Conservation (phyloP, 2,113 vertebrate species). For the Tor tambroides region DNA sequence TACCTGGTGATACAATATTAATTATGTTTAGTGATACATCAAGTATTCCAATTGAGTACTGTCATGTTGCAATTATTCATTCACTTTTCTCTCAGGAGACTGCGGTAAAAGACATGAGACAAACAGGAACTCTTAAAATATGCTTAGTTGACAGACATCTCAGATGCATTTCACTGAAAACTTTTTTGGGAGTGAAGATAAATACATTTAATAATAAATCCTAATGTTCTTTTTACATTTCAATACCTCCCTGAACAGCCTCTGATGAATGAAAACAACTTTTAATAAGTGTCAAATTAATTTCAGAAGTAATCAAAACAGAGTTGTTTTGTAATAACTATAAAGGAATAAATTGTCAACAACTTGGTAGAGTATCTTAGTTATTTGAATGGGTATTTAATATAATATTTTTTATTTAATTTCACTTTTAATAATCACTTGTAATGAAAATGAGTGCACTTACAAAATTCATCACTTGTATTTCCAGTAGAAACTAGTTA, state of each 20-base stretch:
- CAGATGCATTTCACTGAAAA: background rate
- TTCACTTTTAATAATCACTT: background rate
- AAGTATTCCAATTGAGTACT: background rate
- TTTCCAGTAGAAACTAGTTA: no score
- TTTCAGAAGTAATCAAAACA: background rate
- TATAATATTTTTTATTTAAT: background rate
- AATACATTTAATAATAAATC: background rate
- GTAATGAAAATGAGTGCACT: background rate
- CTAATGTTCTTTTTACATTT: background rate
- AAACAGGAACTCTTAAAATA: background rate
- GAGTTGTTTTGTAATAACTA: no score
- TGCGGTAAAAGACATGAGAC: background rate
- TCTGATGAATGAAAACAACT: background rate
- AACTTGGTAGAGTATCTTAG: background rate
- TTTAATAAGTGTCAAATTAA: background rate
- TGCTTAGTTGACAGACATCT: background rate
- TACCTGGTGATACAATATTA: slow-evolving; percentile 6
- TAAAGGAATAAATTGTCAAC: background rate
- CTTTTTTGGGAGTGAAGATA: no score
- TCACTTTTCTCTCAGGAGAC: background rate
- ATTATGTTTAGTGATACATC: slow-evolving; percentile 21
- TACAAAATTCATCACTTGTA: no score
- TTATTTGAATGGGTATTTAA: background rate
- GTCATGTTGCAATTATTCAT: background rate
- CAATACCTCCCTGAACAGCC: background rate